phyloP scores from a whole-genome alignment of 2,113 vertebrate genomes.

The Columba janthina region DNA sequence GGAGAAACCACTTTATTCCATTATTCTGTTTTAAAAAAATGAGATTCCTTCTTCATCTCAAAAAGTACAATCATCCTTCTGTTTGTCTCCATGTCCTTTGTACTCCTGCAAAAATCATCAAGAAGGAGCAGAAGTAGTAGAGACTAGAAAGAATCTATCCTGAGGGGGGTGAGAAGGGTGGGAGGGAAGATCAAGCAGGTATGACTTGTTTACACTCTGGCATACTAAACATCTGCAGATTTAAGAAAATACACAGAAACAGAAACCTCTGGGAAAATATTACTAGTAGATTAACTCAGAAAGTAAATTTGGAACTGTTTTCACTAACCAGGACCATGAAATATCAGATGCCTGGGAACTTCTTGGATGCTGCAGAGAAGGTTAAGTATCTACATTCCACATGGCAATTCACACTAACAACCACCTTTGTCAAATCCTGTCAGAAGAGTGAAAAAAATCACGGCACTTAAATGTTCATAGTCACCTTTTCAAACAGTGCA shows the following conservation, averaged over 20 bases:
- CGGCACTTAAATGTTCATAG: not conserved
- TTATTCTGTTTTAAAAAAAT: not conserved
- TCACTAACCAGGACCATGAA: not conserved
- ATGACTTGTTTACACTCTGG: not conserved
- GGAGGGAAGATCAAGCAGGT: not conserved
- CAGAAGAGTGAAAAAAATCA: not conserved
- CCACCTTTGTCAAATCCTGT: not conserved
- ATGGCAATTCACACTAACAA: not conserved
- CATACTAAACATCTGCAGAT: not conserved
- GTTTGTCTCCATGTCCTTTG: not conserved
- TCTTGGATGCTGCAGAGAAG: not conserved
- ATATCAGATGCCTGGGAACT: not conserved
- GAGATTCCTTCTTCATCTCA: not conserved
- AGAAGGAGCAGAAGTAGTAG: not conserved
- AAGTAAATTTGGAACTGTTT: not conserved
- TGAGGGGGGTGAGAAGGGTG: not conserved
- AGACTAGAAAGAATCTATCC: not conserved
- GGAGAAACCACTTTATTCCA: not conserved
- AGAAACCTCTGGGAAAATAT: not conserved
- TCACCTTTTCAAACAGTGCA: not conserved
- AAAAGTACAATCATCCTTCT: not conserved
- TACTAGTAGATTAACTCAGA: not conserved
- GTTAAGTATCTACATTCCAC: not conserved
- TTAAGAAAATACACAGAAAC: not conserved
- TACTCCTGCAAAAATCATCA: not conserved